These are phyloP conservation scores for Herminia tarsipennalis DNA, from an alignment of 2,888 invertebrate genomes.

Conservation along the genomic window DNA sequence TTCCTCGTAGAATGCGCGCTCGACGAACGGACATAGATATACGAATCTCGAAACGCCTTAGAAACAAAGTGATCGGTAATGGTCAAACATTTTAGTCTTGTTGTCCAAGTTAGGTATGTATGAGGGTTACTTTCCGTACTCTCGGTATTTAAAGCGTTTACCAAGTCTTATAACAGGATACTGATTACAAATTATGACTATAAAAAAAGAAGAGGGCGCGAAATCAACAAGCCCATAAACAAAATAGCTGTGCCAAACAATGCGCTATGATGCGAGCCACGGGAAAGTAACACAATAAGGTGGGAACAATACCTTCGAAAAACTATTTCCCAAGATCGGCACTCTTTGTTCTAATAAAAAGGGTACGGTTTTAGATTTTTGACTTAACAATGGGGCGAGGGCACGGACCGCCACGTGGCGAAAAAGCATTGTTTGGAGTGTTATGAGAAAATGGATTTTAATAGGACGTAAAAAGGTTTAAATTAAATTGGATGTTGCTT, in stretches of 20 bases:
- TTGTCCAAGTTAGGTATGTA: too few species aligned
- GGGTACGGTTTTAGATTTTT: constrained; percentile 76
- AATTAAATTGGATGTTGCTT: constrained; percentile 10
- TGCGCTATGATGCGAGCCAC: constrained; percentile 35
- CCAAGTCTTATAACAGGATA: background rate
- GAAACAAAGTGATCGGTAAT: too few species aligned
- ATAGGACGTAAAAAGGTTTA: background rate
- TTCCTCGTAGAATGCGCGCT: too few species aligned
- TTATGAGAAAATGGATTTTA: constrained; percentile 28
- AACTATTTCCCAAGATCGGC: constrained; percentile 67
- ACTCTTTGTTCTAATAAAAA: constrained; percentile 65
- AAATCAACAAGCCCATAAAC: constrained; percentile 10
- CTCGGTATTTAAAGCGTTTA: too few species aligned
- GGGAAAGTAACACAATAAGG: constrained; percentile 60
- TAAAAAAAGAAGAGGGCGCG: background rate
- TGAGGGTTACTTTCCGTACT: too few species aligned
- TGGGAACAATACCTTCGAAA: constrained; percentile 62
- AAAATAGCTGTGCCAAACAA: constrained; percentile 27
- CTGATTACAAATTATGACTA: background rate
- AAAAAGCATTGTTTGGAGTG: constrained; percentile 37
- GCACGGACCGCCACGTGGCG: constrained; percentile 70
- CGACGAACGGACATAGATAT: too few species aligned
- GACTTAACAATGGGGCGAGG: constrained; percentile 69
- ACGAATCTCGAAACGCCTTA: too few species aligned
- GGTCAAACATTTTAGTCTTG: too few species aligned